phyloP scores from a whole-genome alignment of 1,140 invertebrate genomes.

The Cherax destructor region DNA sequence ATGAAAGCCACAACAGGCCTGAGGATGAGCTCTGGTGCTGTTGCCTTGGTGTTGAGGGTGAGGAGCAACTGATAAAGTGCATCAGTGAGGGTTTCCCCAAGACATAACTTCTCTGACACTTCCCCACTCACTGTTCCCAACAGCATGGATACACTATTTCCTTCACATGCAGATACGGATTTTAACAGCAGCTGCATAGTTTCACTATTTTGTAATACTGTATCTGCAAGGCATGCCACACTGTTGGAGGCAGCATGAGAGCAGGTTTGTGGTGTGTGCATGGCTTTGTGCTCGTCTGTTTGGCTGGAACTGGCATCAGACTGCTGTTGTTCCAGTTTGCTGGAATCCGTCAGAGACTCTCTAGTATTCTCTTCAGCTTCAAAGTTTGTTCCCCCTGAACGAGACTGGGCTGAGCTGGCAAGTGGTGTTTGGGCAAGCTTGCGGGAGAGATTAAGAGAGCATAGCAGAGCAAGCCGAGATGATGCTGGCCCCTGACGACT shows the following conservation, averaged over 20 bases:
- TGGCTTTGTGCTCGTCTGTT: slow-evolving; percentile 87
- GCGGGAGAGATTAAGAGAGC: slow-evolving; percentile 82
- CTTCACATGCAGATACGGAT: slow-evolving; percentile 79
- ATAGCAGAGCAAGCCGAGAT: slow-evolving; percentile 82
- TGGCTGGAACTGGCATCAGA: slow-evolving; percentile 75
- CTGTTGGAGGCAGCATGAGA: slow-evolving; percentile 70
- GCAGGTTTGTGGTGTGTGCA: slow-evolving; percentile 79
- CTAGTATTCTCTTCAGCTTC: slow-evolving; percentile 27
- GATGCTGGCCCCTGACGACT: slow-evolving; percentile 79
- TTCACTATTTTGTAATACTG: slow-evolving; percentile 84
- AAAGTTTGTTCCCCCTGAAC: slow-evolving; percentile 22
- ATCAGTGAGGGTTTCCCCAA: slow-evolving; percentile 81
- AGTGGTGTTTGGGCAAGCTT: slow-evolving; percentile 84
- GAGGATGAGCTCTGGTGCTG: slow-evolving; percentile 84
- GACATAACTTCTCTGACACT: slow-evolving; percentile 73
- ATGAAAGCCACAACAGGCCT: slow-evolving; percentile 86
- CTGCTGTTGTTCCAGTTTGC: slow-evolving; percentile 70
- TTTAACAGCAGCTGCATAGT: slow-evolving; percentile 88
- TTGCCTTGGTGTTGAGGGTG: slow-evolving; percentile 83
- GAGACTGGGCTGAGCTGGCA: slow-evolving; percentile 72
- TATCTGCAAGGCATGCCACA: slow-evolving; percentile 84
- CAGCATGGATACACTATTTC: slow-evolving; percentile 75
- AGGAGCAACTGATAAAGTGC: slow-evolving; percentile 88
- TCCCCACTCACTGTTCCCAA: slow-evolving; percentile 74
- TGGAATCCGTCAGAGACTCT: slow-evolving; percentile 69